Conservation (phyloP, 2,888 invertebrate genomes). For the Hydropsyche betteni region DNA sequence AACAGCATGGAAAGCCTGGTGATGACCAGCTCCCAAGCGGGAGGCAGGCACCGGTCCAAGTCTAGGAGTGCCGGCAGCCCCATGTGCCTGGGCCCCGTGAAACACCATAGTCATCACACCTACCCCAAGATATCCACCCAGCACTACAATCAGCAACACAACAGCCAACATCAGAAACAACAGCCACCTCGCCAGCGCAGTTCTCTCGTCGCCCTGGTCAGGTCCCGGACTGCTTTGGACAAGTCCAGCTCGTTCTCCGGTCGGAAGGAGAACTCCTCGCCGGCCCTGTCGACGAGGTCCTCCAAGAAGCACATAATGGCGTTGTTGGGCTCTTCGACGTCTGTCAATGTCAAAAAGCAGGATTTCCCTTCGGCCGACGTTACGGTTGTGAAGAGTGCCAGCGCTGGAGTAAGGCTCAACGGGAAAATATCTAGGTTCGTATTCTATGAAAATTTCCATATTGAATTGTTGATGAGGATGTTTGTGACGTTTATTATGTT, state of each 20-base stretch:
- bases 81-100: conserved; percentile 51
- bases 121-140: conserved; percentile 46
- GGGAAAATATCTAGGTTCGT: conserved; percentile 42
- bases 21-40: conserved; percentile 63
- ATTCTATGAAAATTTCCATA: background rate
- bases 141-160: conserved; percentile 20
- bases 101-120: conserved; percentile 51
- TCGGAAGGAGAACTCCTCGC: background rate
- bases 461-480: too few relatives aligned
- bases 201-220: background rate
- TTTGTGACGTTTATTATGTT: too few relatives aligned
- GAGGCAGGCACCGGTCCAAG: conserved; percentile 52
- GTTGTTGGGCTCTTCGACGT: background rate
- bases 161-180: conserved; percentile 23
- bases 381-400: conserved; percentile 23
- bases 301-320: background rate
- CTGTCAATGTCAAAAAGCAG: background rate
- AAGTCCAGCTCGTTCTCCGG: conserved; percentile 15
- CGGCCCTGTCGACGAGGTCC: background rate
- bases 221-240: background rate
- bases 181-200: conserved; percentile 35
- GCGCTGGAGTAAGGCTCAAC: conserved; percentile 34
- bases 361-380: background rate
- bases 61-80: conserved; percentile 44
- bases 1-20: conserved; percentile 64